Conservation (phyloP, 2,797 vertebrate species). For the Thamnophis elegans region DNA sequence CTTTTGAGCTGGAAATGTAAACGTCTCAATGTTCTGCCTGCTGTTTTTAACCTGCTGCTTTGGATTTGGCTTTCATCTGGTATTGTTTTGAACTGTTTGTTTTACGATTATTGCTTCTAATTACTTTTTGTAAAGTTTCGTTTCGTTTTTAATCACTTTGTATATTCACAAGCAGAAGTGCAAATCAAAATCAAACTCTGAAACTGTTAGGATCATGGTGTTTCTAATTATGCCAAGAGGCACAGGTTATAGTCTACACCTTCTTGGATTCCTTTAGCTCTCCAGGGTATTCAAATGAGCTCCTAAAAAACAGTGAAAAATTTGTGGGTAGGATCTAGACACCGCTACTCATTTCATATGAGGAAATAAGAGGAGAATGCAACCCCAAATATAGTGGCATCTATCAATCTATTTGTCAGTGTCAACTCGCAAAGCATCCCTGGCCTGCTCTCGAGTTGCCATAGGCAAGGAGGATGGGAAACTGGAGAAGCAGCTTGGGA, state of each 20-base stretch:
- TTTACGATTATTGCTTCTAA: neutral
- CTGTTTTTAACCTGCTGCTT: neutral
- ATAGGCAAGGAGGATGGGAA: too few species aligned
- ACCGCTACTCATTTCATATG: neutral
- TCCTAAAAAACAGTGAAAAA: neutral
- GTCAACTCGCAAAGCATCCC: too few species aligned
- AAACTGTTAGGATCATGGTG: neutral
- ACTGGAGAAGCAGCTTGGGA: too few species aligned
- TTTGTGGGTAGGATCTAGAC: neutral
- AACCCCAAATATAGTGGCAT: neutral
- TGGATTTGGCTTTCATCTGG: neutral
- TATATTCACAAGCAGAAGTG: neutral
- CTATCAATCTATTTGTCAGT: neutral
- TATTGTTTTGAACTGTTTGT: neutral
- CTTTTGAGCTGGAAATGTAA: neutral
- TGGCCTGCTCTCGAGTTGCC: too few species aligned
- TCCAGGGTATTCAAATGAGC: neutral
- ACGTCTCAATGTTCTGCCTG: neutral
- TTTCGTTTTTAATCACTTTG: neutral
- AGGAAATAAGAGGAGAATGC: neutral
- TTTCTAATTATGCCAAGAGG: neutral
- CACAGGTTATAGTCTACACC: neutral
- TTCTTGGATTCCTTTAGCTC: neutral
- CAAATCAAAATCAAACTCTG: neutral
- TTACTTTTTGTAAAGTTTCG: neutral